A percentile compares a stretch with the other conserved stretches of the same genome.
Evolutionary conservation across 2,113 vertebrate genomes (phyloP).

Genomic region (Xyrauchen texanus): DNA sequence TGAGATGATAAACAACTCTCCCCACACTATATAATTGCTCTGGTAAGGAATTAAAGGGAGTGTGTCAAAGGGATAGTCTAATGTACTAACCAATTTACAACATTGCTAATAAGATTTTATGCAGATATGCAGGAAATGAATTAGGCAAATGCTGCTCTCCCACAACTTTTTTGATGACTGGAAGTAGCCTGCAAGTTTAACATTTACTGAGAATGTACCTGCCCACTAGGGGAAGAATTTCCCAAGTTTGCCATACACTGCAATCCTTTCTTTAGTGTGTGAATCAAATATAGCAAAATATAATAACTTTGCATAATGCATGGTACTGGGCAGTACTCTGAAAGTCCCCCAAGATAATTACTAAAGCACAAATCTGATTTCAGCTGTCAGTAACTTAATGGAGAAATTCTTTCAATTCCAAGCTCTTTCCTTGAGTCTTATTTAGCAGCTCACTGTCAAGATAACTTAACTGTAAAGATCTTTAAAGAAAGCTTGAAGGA

Average conservation of each 20-base stretch:
- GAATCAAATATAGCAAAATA: neutral
- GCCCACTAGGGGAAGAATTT: constrained; percentile 4
- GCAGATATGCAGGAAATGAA: too few species aligned
- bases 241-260: neutral
- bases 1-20: neutral
- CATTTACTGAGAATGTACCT: constrained; percentile 32
- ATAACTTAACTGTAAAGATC: constrained; percentile 14
- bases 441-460: constrained; percentile 21
- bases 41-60: too few species aligned
- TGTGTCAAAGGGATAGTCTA: too few species aligned
- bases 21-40: neutral
- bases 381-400: neutral
- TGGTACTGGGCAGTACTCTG: constrained; percentile 1
- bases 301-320: neutral
- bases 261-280: neutral
- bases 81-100: neutral
- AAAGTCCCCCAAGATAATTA: neutral
- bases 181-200: constrained; percentile 43
- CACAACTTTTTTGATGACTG: constrained; percentile 23
- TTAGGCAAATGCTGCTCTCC: too few species aligned
- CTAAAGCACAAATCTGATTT: constrained; percentile 24
- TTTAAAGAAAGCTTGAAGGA: neutral
- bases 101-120: too few species aligned
- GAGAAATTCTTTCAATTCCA: constrained; percentile 14
- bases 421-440: constrained; percentile 20